Evolutionary conservation across 2,113 vertebrate genomes (phyloP), one percentile per base, ranked within the genome.

Genomic region (Malurus melanocephalus): DNA sequence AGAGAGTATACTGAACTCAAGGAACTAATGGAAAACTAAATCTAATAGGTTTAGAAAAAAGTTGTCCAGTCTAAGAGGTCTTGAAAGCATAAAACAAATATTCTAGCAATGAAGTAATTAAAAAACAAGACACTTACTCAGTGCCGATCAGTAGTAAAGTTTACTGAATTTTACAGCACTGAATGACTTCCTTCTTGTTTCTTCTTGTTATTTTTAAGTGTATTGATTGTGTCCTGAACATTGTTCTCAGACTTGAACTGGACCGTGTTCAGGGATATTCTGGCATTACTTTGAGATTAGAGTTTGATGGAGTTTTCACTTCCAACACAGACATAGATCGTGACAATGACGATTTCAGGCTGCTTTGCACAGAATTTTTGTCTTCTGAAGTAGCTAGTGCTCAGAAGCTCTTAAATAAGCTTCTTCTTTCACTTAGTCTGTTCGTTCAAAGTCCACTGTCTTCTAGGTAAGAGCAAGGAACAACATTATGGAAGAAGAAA

Each of bases 251-350:
- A 89, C 77, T 92, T 93, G 77, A 94, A 90, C 53, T 83, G 59
- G 92, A 91, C 76, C 92, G 83, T 97, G 97, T 96, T 95, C 93
- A 79, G 88, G 88, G 96, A 96, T 97, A 98, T 97, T 98, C 97
- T 97, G 95, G 93, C 40, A 53, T 72, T 97, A 97, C 98, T 98
- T 97, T 97, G 93, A 96, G 46, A 75, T 89, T 27, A 53, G 77
- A 87, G 87, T 89, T 88, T 88, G 92, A 94, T 85, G 80, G 72
- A 92, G 94, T 93, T 97, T 97, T 96, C 92, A 90, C 93, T 94
- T 94, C 71, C 67, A 93, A 77, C 87, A 72, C 65, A 86, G 38
- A 90, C 76, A 76, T 0, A 92, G 67, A 73, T 91, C 76, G 84
- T 10, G 38, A 51, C 45, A 80, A 60, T 43, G 67, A 80, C 45